Conservation (phyloP, 2,113 vertebrate species). For the Tetraodon nigroviridis region DNA sequence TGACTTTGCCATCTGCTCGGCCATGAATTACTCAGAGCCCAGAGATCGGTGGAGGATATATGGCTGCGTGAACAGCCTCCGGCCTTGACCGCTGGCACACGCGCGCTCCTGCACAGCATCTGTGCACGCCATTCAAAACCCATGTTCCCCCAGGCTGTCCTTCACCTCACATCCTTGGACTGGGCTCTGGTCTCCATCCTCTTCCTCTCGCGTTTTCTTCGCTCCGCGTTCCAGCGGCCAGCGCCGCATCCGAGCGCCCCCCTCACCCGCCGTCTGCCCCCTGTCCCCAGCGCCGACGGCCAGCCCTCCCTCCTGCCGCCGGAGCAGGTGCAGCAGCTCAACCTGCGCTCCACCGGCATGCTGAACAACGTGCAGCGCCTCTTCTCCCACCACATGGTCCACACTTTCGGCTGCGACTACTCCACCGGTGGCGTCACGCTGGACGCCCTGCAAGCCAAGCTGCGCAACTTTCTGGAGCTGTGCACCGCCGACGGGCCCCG, state of each 20-base stretch:
- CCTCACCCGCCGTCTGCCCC: not conserved
- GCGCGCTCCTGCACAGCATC: not conserved
- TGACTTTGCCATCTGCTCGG: slow-evolving; percentile 18
- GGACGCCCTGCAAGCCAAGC: slow-evolving; percentile 83
- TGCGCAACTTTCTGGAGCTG: slow-evolving; percentile 89
- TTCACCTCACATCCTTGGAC: slow-evolving; percentile 6
- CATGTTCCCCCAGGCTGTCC: slow-evolving; percentile 6
- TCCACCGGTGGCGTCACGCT: slow-evolving; percentile 89
- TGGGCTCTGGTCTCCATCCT: slow-evolving; percentile 7
- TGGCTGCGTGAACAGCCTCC: slow-evolving; percentile 4
- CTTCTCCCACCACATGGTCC: slow-evolving; percentile 96
- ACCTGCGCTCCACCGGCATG: slow-evolving; percentile 89
- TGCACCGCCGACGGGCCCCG: slow-evolving; percentile 91
- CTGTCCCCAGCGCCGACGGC: slow-evolving; percentile 78
- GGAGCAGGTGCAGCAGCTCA: slow-evolving; percentile 87
- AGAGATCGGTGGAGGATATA: slow-evolving; percentile 26
- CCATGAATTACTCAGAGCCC: slow-evolving; percentile 28
- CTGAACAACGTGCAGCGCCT: slow-evolving; percentile 91
- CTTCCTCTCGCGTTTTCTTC: not conserved
- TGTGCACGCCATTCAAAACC: slow-evolving; percentile 17
- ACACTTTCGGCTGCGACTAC: slow-evolving; percentile 94
- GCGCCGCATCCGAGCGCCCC: not conserved
- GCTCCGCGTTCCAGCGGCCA: not conserved
- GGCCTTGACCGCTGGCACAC: slow-evolving; percentile 21
- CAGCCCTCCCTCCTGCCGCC: slow-evolving; percentile 88